Evolutionary conservation across 2,888 invertebrate species (phyloP), one percentile per base, ranked within the genome.

Genomic region (Volucella inflata): DNA sequence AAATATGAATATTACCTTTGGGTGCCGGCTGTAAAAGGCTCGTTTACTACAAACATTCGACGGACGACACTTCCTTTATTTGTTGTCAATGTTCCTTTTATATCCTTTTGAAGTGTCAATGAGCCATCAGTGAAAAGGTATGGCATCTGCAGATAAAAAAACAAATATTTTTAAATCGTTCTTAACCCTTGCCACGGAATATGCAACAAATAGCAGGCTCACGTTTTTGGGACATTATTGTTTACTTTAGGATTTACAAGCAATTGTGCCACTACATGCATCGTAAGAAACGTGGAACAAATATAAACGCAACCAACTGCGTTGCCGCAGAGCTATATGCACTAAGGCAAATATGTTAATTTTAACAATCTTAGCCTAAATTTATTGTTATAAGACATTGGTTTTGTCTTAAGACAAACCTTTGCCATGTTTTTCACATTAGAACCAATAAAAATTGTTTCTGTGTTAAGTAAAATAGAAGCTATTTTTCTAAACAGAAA

Each of bases 11-110:
- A 81, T 76, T 90, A 92, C 92, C 92, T 91, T 90, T 91, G 92
- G 78, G 91, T 89, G 85, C 91, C 91, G 81, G 90, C 88, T 87
- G 91, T 88, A 88, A 92, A 91, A 64, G 92, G 90, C 88, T 92
- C 92, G 88, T 92, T 92, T 62, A 92, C 92, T 44, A 92, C 92
- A 88, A 91, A 91, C 92, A 92, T 92, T 72, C 92, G 91, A 68
- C 92, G 91, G 65, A 92, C 91, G 70, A 92, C 91, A 88, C 92
- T 91, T 70, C 90, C 90, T 87, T 92, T 92, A 87, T 92, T 91
- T 78, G 91, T 89, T 62, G 90, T 89, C 71, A 92, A 89, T 67
- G 89, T 90, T 57, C 91, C 91, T 89, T 92, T 92, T 50, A 91
- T 90, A 88, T 92, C 92, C 89, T 92, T 92, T 88, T 92, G 92